Percentiles rank a stretch among this genome's conserved stretches.
These are phyloP conservation scores for Asobara japonica DNA, from an alignment of 1,140 invertebrate genomes.

Conservation along the genomic window DNA sequence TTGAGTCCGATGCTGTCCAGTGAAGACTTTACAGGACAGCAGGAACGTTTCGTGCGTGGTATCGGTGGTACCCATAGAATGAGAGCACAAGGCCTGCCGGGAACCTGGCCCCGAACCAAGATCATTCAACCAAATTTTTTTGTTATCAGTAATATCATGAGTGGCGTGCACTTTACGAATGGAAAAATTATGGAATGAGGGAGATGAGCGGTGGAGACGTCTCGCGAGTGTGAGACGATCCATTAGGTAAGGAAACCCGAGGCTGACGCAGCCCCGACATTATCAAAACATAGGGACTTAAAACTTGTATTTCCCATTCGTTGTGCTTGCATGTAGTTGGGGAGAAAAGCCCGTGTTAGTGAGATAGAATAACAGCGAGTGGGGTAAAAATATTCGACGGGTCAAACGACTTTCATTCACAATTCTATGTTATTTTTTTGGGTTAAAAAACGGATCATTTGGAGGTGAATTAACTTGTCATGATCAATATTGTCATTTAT, in stretches of 20 bases:
- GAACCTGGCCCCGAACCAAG: background rate
- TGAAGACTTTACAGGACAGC: no score
- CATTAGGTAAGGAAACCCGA: constrained; percentile 59
- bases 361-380: constrained; percentile 62
- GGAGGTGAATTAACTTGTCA: background rate
- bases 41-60: no score
- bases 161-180: constrained; percentile 32
- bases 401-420: constrained; percentile 35
- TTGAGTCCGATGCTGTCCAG: no score
- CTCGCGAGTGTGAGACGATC: constrained; percentile 46
- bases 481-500: no score
- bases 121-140: background rate
- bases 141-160: background rate
- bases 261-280: constrained; percentile 59
- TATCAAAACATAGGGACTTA: constrained; percentile 60
- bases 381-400: constrained; percentile 58
- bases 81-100: no score
- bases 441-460: background rate
- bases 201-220: constrained; percentile 6
- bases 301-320: constrained; percentile 57
- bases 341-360: constrained; percentile 50
- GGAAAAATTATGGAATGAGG: constrained; percentile 43
- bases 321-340: constrained; percentile 20
- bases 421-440: background rate
- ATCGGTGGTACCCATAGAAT: no score